Conservation (phyloP, 2,888 invertebrate species). For the Oligia latruncula region DNA sequence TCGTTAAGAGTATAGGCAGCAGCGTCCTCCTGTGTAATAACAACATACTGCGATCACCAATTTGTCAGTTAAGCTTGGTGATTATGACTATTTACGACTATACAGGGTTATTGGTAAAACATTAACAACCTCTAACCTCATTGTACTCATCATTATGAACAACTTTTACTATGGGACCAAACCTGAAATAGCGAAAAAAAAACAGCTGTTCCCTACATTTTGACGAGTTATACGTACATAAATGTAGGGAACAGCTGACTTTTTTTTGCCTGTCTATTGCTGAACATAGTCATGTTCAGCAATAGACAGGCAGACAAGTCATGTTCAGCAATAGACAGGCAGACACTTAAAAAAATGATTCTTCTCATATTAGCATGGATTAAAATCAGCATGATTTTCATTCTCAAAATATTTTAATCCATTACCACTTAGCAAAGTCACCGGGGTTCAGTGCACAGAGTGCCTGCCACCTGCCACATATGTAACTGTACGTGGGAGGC, state of each 20-base stretch:
- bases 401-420: background rate
- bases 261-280: too few relatives aligned
- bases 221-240: too few relatives aligned
- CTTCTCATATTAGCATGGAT: background rate
- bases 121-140: too few relatives aligned
- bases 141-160: too few relatives aligned
- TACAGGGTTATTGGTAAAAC: too few relatives aligned
- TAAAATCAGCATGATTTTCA: too few relatives aligned
- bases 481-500: background rate
- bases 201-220: too few relatives aligned
- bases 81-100: background rate
- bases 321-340: background rate
- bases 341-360: background rate
- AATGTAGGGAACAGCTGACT: too few relatives aligned
- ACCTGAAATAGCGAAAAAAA: too few relatives aligned
- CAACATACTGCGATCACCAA: too few relatives aligned
- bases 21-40: background rate
- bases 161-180: too few relatives aligned
- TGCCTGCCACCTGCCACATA: background rate
- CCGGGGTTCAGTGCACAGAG: background rate
- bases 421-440: background rate
- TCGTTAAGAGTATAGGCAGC: background rate
- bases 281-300: too few relatives aligned
- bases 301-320: background rate
- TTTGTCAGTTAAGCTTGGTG: background rate